phyloP scores from a whole-genome alignment of 1,140 invertebrate species.

The Heliconius melpomene region DNA sequence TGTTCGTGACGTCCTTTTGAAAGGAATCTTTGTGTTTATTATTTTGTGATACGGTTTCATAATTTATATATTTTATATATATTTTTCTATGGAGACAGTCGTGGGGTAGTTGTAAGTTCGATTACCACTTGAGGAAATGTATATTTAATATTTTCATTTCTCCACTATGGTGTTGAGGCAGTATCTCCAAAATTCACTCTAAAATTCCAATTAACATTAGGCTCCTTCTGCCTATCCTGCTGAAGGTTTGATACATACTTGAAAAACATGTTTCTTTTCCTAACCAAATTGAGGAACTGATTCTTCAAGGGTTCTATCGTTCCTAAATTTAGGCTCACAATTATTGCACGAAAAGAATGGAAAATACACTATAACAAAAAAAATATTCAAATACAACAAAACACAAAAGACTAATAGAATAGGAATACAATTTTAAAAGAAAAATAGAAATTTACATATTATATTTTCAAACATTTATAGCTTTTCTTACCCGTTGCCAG shows the following conservation, averaged over 20 bases:
- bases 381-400: neutral
- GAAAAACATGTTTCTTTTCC: neutral
- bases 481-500: neutral
- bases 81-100: no score
- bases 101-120: no score
- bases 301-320: no score
- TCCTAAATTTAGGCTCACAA: no score
- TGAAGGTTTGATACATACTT: no score
- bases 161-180: no score
- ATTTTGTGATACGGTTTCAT: neutral
- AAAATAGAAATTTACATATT: neutral
- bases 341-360: no score
- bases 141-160: no score
- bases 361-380: neutral
- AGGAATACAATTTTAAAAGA: neutral
- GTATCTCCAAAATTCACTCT: no score
- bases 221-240: no score
- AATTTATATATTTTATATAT: neutral
- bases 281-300: neutral
- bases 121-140: no score
- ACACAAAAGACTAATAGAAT: neutral
- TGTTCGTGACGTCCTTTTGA: conserved; percentile 44
- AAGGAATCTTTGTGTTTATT: conserved; percentile 7
- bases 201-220: no score
- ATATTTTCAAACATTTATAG: neutral